Conservation (phyloP, 2,113 vertebrate genomes). For the Halcyon senegalensis region DNA sequence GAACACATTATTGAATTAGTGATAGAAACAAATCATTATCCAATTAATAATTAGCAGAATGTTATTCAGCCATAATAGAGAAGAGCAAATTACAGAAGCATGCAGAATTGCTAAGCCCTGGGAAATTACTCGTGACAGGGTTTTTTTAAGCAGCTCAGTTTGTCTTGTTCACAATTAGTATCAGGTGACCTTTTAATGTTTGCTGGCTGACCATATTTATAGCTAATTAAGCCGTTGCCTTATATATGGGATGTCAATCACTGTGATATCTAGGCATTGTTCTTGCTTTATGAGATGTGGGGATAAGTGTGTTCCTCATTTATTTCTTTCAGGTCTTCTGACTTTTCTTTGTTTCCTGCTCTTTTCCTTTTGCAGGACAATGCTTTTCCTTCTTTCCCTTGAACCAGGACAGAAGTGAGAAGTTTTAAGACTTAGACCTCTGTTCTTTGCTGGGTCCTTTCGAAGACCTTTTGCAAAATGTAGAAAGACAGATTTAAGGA, state of each 20-base stretch:
- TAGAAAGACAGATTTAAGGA: background rate
- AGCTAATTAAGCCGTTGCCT: slow-evolving; percentile 2
- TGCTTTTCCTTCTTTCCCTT: background rate
- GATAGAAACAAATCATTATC: slow-evolving; percentile 68
- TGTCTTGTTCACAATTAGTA: slow-evolving; percentile 33
- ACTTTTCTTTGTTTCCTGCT: background rate
- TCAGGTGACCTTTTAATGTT: slow-evolving; percentile 31
- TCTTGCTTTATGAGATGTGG: background rate
- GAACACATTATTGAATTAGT: slow-evolving; percentile 47
- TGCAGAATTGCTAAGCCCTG: background rate
- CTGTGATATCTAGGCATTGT: background rate
- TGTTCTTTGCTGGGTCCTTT: background rate
- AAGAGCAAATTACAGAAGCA: slow-evolving; percentile 38
- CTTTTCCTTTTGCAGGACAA: background rate
- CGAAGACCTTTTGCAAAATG: background rate
- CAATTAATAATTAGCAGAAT: slow-evolving; percentile 62
- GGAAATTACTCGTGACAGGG: slow-evolving; percentile 6
- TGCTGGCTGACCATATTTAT: background rate
- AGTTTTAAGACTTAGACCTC: background rate
- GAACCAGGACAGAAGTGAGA: background rate
- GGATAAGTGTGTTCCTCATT: background rate
- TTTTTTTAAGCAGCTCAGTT: background rate
- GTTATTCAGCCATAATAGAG: slow-evolving; percentile 33
- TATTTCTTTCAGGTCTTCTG: background rate
- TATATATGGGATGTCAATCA: background rate